Evolutionary conservation across 2,797 vertebrate genomes (phyloP), one percentile per base, ranked within the genome.

Genomic region (Xyrichtys novacula): DNA sequence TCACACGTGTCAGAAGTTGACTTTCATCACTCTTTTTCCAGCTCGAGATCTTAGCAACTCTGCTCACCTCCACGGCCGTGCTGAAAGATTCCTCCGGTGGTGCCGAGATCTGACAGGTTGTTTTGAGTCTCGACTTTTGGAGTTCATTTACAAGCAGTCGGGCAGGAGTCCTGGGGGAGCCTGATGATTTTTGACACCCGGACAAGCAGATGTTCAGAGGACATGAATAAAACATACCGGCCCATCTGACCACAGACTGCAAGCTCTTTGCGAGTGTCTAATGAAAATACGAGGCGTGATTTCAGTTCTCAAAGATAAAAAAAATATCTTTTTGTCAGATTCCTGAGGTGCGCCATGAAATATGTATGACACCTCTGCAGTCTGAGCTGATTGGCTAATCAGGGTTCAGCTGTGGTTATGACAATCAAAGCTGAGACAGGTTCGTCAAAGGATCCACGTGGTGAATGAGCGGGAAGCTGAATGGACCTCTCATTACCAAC

Each of bases 141-240:
- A 87, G 86, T 90, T 91, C 78, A 93, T 90, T 93, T 91, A 89
- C 88, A 92, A 74, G 75, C 89, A 86, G 84, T 89, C 85, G 79
- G 78, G 75, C 75, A 64, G 78, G 68, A 77, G 67, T 90, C 89
- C 82, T 76, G 56, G 23, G 81, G 85, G 84, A 89, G 80, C 71
- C 68, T 85, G 84, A 88, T 84, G 85, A 87, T 90, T 89, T 87
- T 78, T 92, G 88, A 93, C 85, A 91, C 75, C 85, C 88, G 83
- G 87, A 93, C 85, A 88, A 90, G 90, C 86, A 89, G 88, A 88
- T 88, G 80, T 89, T 89, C 85, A 76, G 83, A 90, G 82, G 85
- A 86, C 85, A 89, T 93, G 90, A 93, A 94, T 94, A 89, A 94
- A 94, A 94, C 89, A 93, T 93, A 49, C 47, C 43, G 68, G 77